phyloP scores from a whole-genome alignment of 2,888 invertebrate genomes.

The Yponomeuta sedellus region DNA sequence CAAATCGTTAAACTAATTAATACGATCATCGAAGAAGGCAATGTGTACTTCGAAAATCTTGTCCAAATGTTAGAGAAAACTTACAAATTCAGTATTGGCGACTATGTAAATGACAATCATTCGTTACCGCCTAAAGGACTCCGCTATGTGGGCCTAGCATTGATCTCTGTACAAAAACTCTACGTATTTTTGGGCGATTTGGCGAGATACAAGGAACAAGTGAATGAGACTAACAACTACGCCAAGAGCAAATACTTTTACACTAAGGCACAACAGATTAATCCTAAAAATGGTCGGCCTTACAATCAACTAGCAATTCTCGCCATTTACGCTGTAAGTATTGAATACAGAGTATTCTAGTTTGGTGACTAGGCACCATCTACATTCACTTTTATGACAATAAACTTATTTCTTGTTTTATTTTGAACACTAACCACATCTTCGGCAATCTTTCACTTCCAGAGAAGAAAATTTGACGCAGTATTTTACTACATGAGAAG shows the following conservation, averaged over 20 bases:
- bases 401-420: background rate
- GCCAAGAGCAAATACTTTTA: conserved; percentile 88
- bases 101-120: conserved; percentile 77
- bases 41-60: conserved; percentile 85
- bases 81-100: conserved; percentile 83
- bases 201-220: conserved; percentile 91
- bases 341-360: background rate
- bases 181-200: conserved; percentile 95
- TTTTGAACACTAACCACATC: too few species aligned
- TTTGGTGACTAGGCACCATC: background rate
- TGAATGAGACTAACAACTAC: conserved; percentile 87
- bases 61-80: conserved; percentile 83
- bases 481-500: conserved; percentile 98
- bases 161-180: conserved; percentile 91
- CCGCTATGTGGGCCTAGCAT: conserved; percentile 82
- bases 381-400: conserved; percentile 12
- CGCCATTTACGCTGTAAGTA: conserved; percentile 86
- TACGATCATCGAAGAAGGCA: conserved; percentile 86
- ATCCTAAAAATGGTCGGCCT: conserved; percentile 95
- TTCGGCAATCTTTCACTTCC: conserved; percentile 41
- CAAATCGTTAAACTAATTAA: conserved; percentile 80
- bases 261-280: conserved; percentile 93
- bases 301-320: conserved; percentile 96
- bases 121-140: conserved; percentile 78
- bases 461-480: conserved; percentile 96